Evolutionary conservation across 1,140 invertebrate species (phyloP).

Genomic region (Lucilia sericata): DNA sequence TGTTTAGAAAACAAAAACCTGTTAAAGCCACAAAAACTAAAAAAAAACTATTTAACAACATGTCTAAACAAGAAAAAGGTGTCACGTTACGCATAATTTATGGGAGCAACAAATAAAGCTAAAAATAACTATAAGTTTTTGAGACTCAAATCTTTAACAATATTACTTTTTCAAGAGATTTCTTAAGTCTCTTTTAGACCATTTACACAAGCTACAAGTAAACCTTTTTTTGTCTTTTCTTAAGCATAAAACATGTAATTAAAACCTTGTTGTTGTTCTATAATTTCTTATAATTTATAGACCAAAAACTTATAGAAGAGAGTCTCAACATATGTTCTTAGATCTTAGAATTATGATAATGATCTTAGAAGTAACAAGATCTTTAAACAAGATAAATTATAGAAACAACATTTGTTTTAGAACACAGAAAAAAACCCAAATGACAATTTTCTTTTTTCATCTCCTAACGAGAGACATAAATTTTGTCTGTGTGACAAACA

Average conservation of each 20-base stretch:
- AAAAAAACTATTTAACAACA: not conserved
- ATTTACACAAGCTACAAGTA: constrained; percentile 25
- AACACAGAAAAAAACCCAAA: not conserved
- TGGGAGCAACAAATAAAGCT: constrained; percentile 47
- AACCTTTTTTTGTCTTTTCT: not conserved
- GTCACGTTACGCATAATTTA: constrained; percentile 68
- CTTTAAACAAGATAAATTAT: constrained; percentile 36
- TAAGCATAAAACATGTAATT: not conserved
- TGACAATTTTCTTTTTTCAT: constrained; percentile 25
- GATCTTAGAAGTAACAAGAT: constrained; percentile 32
- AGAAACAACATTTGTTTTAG: not conserved
- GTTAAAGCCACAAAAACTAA: not conserved
- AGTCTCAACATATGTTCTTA: not conserved
- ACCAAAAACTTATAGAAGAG: not conserved
- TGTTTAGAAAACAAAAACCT: not conserved
- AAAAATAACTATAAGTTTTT: not conserved
- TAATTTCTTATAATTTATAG: constrained; percentile 18
- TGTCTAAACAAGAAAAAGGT: constrained; percentile 60
- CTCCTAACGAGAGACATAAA: no score
- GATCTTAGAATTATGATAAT: constrained; percentile 39
- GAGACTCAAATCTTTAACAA: no score
- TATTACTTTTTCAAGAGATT: no score
- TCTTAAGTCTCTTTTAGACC: not conserved
- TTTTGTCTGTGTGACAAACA: no score
- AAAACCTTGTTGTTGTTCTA: not conserved